Conservation (phyloP, 2,797 vertebrate genomes). For the Pelodytes ibericus region DNA sequence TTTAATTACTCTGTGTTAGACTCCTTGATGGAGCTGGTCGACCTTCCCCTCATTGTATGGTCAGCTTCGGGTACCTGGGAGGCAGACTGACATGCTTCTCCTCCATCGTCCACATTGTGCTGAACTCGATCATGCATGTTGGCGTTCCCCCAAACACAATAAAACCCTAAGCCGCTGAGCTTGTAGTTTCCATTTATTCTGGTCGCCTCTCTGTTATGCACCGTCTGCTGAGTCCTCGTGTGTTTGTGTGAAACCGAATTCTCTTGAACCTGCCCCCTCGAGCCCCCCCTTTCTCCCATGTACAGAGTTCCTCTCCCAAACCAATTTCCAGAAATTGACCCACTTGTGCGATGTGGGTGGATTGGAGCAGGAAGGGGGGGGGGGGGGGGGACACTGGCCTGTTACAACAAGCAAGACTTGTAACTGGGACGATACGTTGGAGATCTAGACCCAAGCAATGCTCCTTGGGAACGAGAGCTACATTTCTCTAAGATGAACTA, state of each 20-base stretch:
- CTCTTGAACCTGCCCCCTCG: background rate
- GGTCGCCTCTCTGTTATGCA: constrained; percentile 1
- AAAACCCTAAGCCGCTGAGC: constrained; percentile 1
- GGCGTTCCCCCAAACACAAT: constrained; percentile 1
- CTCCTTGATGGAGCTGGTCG: no score
- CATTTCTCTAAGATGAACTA: no score
- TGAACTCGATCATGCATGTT: background rate
- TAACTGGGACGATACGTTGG: no score
- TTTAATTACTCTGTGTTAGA: no score
- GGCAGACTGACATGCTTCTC: background rate
- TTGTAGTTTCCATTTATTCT: constrained; percentile 6
- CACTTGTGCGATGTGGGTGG: background rate
- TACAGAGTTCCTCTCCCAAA: background rate
- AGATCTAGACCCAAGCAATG: no score
- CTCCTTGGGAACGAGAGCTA: no score
- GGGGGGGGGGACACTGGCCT: background rate
- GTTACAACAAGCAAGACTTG: background rate
- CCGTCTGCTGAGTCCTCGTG: background rate
- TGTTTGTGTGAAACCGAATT: background rate
- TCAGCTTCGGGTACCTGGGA: background rate
- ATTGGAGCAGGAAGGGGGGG: no score
- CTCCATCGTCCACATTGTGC: background rate
- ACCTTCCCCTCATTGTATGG: no score
- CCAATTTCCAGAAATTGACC: background rate
- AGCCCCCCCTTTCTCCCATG: no score